Percentiles rank a stretch among this genome's conserved stretches.
These are phyloP conservation scores for Dasysyrphus tricinctus DNA, from an alignment of 2,888 invertebrate species.

Conservation along the genomic window DNA sequence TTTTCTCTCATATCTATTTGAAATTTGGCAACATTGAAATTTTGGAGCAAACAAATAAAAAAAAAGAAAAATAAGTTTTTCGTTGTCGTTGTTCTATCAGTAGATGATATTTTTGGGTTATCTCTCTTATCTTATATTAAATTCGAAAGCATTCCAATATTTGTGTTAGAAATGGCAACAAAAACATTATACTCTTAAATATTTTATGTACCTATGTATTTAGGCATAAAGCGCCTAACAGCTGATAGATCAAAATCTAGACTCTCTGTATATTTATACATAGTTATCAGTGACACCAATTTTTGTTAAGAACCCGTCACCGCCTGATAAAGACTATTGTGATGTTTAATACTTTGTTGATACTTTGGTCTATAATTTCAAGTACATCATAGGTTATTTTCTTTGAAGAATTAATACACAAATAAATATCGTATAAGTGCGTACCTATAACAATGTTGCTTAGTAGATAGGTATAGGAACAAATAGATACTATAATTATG, in stretches of 20 bases:
- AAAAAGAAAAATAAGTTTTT: not conserved
- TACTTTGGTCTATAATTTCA: not conserved
- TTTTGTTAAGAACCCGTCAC: slow-evolving; percentile 21
- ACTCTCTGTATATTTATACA: not conserved
- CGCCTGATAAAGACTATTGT: slow-evolving; percentile 8
- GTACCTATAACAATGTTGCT: not conserved
- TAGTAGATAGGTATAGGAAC: not conserved
- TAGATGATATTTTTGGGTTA: slow-evolving; percentile 20
- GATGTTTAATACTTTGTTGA: slow-evolving; percentile 2
- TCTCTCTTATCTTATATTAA: slow-evolving; percentile 4
- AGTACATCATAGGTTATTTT: slow-evolving; percentile 9
- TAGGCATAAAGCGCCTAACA: slow-evolving; percentile 29
- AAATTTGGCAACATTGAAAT: slow-evolving; percentile 7
- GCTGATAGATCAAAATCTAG: slow-evolving; percentile 58
- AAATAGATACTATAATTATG: not conserved
- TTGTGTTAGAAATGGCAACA: slow-evolving; percentile 31
- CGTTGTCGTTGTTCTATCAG: not conserved
- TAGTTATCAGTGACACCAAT: slow-evolving; percentile 29
- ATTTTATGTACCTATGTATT: not conserved
- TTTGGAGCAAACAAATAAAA: not conserved
- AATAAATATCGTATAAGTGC: not conserved
- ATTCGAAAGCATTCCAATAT: slow-evolving; percentile 15
- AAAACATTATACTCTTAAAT: not conserved
- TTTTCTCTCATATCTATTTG: not conserved
- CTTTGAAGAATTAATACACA: not conserved